Base-by-base conservation (phyloP, 2,888 invertebrate genomes). In the Lepidochrysops patricia region DNA sequence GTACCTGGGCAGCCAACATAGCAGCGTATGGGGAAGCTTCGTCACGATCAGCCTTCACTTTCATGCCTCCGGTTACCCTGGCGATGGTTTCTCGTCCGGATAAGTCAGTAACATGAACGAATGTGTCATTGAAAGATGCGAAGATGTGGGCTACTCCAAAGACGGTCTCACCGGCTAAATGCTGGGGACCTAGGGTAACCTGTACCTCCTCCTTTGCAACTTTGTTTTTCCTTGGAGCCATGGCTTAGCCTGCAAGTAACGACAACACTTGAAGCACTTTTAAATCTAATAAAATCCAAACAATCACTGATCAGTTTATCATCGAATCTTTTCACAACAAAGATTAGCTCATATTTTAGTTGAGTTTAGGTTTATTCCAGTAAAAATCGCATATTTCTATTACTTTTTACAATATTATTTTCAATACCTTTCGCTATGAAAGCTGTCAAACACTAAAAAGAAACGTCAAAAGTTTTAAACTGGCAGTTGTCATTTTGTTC, bases 21-120 rank as follows among this genome's bases (percentile, higher is more conserved):
- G 99, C 99, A 76, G 99, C 99, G 82, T 99, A 99, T 56, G 99
- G 99, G 54, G 99, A 99, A 67, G 99, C 98, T 90, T 99, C 99
- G 89, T 99, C 99, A 91, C 99, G 95, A 91, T 99, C 99, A 72
- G 99, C 99, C 90, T 99, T 99, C 54, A 99, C 99, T 91, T 99
- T 99, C 99, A 99, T 99, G 64, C 97, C 97, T 73, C 97, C 97
- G 71, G 99, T 99, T 60, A 99, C 97, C 77, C 99, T 92, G 68
- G 96, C 95, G 75, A 97, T 96, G 13, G 96, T 97, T 93, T 97
- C 97, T 77, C 96, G 95, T 71, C 99, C 99, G 62, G 99, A 99
- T 75, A 99, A 91, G 90, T 99, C 99, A 13, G 99, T 99, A 65
- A 99, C 98, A 91, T 99, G 99, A 56, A 99, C 99, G 83, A 99